These are phyloP conservation scores for Drosophila burlai DNA, from an alignment of 1,140 invertebrate genomes.

Conservation along the genomic window DNA sequence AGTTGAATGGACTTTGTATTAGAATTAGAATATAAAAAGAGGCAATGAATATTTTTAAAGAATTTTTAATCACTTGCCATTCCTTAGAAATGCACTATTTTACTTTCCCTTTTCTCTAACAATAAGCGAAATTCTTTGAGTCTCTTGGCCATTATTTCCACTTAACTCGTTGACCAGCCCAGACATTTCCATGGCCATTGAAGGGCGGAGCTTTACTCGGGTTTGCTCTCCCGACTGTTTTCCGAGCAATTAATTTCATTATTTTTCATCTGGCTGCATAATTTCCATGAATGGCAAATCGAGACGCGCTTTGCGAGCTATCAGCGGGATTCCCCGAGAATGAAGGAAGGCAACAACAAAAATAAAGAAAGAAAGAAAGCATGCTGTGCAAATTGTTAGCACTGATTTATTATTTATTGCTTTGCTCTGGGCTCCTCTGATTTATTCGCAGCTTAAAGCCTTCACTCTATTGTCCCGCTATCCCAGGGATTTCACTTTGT, in stretches of 20 bases:
- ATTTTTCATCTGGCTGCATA: constrained; percentile 67
- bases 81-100: not conserved
- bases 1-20: too few species aligned
- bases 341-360: constrained; percentile 11
- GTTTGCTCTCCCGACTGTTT: constrained; percentile 51
- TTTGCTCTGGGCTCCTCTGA: constrained; percentile 65
- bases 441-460: constrained; percentile 59
- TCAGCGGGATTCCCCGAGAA: constrained; percentile 42
- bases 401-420: constrained; percentile 80
- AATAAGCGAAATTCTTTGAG: constrained; percentile 7
- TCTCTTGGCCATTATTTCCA: constrained; percentile 6
- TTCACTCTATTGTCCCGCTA: constrained; percentile 44
- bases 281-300: constrained; percentile 52
- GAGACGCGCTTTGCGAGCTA: constrained; percentile 50
- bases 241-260: constrained; percentile 74
- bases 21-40: too few species aligned
- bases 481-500: constrained; percentile 27
- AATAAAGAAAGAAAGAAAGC: not conserved
- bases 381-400: constrained; percentile 72
- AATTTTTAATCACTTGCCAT: not conserved
- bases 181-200: constrained; percentile 22
- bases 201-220: constrained; percentile 9
- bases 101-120: not conserved
- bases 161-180: constrained; percentile 17
- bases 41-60: not conserved